Base-by-base conservation (phyloP, 2,797 vertebrate species). In the Notamacropus eugenii region DNA sequence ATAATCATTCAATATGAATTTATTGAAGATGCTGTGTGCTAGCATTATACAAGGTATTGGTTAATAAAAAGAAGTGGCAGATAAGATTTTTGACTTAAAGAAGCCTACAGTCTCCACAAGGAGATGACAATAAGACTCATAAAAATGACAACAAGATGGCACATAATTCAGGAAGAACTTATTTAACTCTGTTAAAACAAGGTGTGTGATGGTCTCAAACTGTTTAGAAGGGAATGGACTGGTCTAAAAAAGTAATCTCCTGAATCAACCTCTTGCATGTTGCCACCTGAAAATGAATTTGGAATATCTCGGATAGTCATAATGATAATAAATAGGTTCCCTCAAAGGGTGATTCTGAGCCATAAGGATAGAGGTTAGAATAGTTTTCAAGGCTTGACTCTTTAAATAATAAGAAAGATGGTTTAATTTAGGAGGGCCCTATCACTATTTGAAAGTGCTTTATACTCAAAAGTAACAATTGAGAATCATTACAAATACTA, bases 1-100 rank as follows among this genome's bases (percentile, higher is more conserved):
- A 95, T 40, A 90, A 94, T 31, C 4, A 34, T 74, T 91, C 6
- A 91, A 93, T 5, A 95, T 93, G 34, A 67, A 1, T 59, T 95
- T 31, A 90, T 46, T 67, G 50, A 93, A 94, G 5, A 91, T 28
- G 24, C 59, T 19, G 2, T 93, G 5, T 94, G 11, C 14, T 58
- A 62, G 9, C 59, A 90, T 27, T 87, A 11, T 50, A 2, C 58
- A 97, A 56, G 24, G 82, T 12, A 74, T 54, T n/a, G 59, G 90
- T 67, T 58, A 90, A 93, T 92, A 19, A 90, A 94, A 56, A 4
- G 9, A 46, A 8, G 24, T 27, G 2, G 74, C 0, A 50, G 16
- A 87, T 9, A 46, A 82, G 13, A 87, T 87, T 1, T 11, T 22
- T 87, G 67, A 82, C 19, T 87, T 46, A 27, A 87, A 87, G 2